phyloP scores from a whole-genome alignment of 2,888 invertebrate genomes.

The Latheticus oryzae region DNA sequence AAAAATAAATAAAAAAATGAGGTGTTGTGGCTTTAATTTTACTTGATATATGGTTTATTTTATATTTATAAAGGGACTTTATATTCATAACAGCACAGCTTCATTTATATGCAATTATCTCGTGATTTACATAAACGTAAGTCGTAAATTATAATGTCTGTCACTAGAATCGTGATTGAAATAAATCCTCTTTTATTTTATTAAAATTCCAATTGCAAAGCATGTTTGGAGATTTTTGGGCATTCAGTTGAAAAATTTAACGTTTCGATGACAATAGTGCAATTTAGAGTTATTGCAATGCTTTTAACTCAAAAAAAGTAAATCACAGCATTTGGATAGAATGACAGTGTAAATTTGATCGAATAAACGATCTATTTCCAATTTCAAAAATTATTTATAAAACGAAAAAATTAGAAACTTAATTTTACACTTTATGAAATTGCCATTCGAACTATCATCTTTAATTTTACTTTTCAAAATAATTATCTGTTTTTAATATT shows the following conservation, averaged over 20 bases:
- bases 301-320: constrained; percentile 12
- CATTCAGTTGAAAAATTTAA: constrained; percentile 6
- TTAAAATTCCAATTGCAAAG: constrained; percentile 32
- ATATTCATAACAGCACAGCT: constrained; percentile 47
- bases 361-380: too few relatives aligned
- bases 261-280: constrained; percentile 8
- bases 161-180: constrained; percentile 49
- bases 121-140: constrained; percentile 49
- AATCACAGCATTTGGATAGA: constrained; percentile 10
- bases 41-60: constrained; percentile 49
- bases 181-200: constrained; percentile 46
- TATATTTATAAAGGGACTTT: constrained; percentile 48
- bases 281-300: constrained; percentile 5
- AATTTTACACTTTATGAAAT: too few relatives aligned
- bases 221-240: constrained; percentile 12
- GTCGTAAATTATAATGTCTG: constrained; percentile 48
- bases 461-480: too few relatives aligned
- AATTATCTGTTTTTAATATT: too few relatives aligned
- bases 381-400: too few relatives aligned
- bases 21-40: constrained; percentile 48
- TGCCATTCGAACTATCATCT: too few relatives aligned
- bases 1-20: too few relatives aligned
- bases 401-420: too few relatives aligned
- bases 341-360: too few relatives aligned
- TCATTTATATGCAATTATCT: constrained; percentile 51